Evolutionary conservation across 2,797 vertebrate species (phyloP).

Genomic region (Fistularia tabacaria): DNA sequence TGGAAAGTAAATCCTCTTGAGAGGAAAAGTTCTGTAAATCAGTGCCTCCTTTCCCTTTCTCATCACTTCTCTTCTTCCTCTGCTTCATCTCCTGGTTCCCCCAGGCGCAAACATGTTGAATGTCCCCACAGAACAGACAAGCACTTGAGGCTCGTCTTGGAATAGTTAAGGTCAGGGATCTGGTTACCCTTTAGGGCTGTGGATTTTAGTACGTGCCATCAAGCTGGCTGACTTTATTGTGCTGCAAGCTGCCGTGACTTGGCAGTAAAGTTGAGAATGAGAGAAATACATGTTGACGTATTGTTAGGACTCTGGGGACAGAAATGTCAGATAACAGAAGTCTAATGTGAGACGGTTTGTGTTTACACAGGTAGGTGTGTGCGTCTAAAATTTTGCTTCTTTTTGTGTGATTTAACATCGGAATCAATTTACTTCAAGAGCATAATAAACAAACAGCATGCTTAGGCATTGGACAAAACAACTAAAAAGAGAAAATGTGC

Average conservation of each 20-base stretch:
- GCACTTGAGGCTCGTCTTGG: constrained; percentile 41
- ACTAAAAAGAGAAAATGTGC: no score
- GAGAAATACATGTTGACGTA: constrained; percentile 40
- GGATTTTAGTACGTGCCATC: constrained; percentile 43
- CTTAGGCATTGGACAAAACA: no score
- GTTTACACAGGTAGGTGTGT: constrained; percentile 17
- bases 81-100: constrained; percentile 21
- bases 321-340: constrained; percentile 41
- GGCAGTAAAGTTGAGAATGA: constrained; percentile 34
- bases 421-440: constrained; percentile 7
- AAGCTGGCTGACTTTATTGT: constrained; percentile 36
- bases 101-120: constrained; percentile 36
- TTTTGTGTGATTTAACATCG: constrained; percentile 5
- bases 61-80: constrained; percentile 5
- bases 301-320: constrained; percentile 27
- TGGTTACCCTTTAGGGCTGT: constrained; percentile 38
- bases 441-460: not conserved
- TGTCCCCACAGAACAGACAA: constrained; percentile 28
- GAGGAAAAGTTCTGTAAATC: constrained; percentile 16
- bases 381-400: constrained; percentile 13
- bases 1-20: no score
- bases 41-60: constrained; percentile 12
- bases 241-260: constrained; percentile 13
- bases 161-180: constrained; percentile 52
- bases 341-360: constrained; percentile 11